Conservation (phyloP, 1,140 invertebrate species). For the Drosophila biarmipes region DNA sequence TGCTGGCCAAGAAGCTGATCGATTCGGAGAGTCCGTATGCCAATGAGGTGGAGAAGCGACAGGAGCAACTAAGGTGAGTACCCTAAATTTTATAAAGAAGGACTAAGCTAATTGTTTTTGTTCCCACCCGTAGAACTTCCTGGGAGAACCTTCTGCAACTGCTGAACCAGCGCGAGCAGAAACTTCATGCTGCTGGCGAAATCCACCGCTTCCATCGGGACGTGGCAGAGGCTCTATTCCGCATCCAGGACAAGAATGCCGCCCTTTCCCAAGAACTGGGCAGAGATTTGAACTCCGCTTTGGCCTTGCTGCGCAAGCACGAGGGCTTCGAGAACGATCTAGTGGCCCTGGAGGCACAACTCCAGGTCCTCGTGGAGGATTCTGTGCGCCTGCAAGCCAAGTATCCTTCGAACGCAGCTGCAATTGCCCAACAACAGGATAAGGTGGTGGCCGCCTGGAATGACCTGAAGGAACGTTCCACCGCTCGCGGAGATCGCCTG, state of each 20-base stretch:
- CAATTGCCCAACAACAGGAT: constrained; percentile 93
- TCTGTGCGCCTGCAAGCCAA: constrained; percentile 93
- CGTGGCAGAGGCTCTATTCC: constrained; percentile 95
- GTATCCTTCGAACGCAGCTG: constrained; percentile 97
- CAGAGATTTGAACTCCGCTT: constrained; percentile 94
- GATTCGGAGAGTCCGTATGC: constrained; percentile 95
- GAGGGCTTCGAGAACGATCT: constrained; percentile 98
- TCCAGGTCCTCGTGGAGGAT: constrained; percentile 96
- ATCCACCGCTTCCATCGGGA: constrained; percentile 98
- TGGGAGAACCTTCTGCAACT: constrained; percentile 95
- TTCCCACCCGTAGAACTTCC: constrained; percentile 80
- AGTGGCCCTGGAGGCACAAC: constrained; percentile 95
- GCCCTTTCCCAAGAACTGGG: constrained; percentile 94
- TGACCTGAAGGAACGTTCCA: constrained; percentile 92
- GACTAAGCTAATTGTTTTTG: neutral
- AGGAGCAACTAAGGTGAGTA: constrained; percentile 93
- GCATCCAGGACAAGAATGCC: constrained; percentile 95
- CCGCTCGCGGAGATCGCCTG: constrained; percentile 91
- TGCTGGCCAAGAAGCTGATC: constrained; percentile 95
- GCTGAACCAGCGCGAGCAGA: constrained; percentile 93
- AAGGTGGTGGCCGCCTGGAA: constrained; percentile 95
- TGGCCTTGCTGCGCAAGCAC: constrained; percentile 93
- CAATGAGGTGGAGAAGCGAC: constrained; percentile 93
- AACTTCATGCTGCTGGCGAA: constrained; percentile 96
- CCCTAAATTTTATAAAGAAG: neutral